Conservation (phyloP, 2,113 vertebrate species). For the Zeus faber region DNA sequence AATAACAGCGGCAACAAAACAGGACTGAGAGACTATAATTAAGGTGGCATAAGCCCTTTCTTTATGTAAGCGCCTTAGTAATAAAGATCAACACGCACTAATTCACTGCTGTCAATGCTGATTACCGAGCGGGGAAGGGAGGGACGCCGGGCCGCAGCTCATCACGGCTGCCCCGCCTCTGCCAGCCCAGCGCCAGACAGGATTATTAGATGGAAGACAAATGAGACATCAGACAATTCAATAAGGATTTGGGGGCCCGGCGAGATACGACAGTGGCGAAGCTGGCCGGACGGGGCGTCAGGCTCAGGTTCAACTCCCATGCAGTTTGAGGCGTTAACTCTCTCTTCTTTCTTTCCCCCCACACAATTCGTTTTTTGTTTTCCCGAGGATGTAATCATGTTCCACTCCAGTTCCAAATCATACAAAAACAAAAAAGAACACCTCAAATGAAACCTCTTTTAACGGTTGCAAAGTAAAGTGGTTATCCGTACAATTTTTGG, state of each 20-base stretch:
- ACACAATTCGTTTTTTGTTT: no score
- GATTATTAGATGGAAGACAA: conserved; percentile 63
- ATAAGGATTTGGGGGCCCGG: conserved; percentile 51
- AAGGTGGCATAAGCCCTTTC: conserved; percentile 33
- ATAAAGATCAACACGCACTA: conserved; percentile 44
- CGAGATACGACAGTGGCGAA: conserved; percentile 25
- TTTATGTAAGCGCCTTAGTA: conserved; percentile 47
- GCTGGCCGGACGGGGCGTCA: background rate
- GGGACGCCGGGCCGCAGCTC: no score
- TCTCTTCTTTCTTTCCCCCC: no score
- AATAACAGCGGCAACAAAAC: no score
- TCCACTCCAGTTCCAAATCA: no score
- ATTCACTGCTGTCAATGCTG: conserved; percentile 49
- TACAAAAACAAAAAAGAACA: no score
- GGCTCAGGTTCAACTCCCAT: background rate
- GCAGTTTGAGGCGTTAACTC: no score
- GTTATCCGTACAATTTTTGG: no score
- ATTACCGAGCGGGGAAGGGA: conserved; percentile 29
- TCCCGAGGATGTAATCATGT: no score
- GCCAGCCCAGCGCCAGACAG: conserved; percentile 33
- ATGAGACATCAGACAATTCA: conserved; percentile 57
- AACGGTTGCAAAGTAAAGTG: no score
- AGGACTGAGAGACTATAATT: no score
- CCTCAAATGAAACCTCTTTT: no score
- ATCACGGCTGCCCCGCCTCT: conserved; percentile 27